phyloP scores from a whole-genome alignment of 1,140 invertebrate species.

The Stenopsyche tienmushanensis region DNA sequence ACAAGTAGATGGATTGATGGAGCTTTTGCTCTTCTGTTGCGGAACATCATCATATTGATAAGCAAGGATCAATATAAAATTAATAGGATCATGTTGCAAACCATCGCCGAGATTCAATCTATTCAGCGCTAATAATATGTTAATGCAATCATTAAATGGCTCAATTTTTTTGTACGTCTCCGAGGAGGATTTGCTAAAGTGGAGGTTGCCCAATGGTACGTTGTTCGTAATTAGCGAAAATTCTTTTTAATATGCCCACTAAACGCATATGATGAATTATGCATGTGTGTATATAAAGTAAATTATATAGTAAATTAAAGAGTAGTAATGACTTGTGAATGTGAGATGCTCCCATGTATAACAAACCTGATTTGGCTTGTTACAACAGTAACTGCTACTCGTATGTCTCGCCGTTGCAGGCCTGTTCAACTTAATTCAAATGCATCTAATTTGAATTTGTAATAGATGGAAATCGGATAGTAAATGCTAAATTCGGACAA shows the following conservation, averaged over 20 bases:
- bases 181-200: neutral
- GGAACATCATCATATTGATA: too few relatives aligned
- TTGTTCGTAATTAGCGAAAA: constrained; percentile 12
- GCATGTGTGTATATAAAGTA: neutral
- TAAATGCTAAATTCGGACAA: neutral
- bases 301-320: constrained; percentile 7
- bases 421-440: neutral
- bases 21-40: too few relatives aligned
- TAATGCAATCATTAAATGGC: too few relatives aligned
- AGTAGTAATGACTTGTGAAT: constrained; percentile 9
- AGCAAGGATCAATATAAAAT: too few relatives aligned
- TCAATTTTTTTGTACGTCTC: neutral
- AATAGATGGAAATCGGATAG: neutral
- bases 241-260: neutral
- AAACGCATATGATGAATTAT: neutral
- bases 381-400: constrained; percentile 19
- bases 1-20: too few relatives aligned
- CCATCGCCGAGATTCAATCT: too few relatives aligned
- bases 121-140: too few relatives aligned
- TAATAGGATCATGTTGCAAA: too few relatives aligned
- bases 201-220: neutral
- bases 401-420: neutral
- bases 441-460: neutral
- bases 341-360: constrained; percentile 17
- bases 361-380: constrained; percentile 20